Evolutionary conservation across 1,140 invertebrate species (phyloP).

Genomic region (Chlorops oryzae): DNA sequence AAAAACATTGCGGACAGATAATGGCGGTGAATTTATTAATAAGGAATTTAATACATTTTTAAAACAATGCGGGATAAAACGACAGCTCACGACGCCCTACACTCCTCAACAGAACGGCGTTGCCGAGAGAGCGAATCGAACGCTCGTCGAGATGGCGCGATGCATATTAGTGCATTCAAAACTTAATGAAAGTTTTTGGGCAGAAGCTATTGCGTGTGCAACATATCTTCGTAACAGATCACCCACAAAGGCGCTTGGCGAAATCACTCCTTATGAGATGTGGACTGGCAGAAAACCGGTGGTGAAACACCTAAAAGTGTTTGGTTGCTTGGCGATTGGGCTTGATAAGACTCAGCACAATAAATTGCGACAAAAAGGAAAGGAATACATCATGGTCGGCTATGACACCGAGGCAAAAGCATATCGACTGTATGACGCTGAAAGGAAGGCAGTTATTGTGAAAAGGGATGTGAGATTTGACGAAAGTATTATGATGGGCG

Average conservation of each 20-base stretch:
- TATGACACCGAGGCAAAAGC: neutral
- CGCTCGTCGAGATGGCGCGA: neutral
- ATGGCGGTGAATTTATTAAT: conserved; percentile 1
- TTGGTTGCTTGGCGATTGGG: conserved; percentile 12
- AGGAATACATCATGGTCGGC: neutral
- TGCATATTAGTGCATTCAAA: neutral
- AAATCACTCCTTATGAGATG: no score
- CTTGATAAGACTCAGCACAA: conserved; percentile 3
- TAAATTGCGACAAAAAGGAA: neutral
- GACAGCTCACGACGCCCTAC: neutral
- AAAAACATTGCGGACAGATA: conserved; percentile 3
- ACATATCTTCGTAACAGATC: no score
- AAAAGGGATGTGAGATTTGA: no score
- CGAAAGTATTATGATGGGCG: no score
- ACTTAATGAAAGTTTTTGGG: neutral
- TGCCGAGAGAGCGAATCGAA: neutral
- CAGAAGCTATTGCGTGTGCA: no score
- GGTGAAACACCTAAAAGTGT: neutral
- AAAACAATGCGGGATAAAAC: neutral
- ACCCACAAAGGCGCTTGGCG: no score
- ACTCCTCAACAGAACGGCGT: conserved; percentile 7
- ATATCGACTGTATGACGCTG: neutral
- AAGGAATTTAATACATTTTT: neutral
- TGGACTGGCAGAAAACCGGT: neutral
- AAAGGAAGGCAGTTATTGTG: no score